Percentiles rank a stretch among this genome's conserved stretches.
Conservation (phyloP, 2,113 vertebrate species). For the Rhizomys pruinosus region DNA sequence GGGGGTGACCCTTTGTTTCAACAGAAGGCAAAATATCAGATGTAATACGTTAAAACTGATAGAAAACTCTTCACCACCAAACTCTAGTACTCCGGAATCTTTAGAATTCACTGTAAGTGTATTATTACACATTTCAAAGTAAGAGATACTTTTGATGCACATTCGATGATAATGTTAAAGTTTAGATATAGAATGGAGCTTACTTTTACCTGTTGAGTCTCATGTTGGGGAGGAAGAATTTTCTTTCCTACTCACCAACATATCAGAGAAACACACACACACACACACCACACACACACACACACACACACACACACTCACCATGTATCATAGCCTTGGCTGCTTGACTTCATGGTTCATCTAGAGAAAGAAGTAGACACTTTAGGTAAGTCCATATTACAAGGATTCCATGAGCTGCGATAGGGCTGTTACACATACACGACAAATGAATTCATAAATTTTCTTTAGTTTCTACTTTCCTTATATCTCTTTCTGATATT, state of each 20-base stretch:
- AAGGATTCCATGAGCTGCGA: not conserved
- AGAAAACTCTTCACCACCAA: not conserved
- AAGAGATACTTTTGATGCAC: not conserved
- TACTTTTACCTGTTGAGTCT: not conserved
- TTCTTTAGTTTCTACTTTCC: not conserved
- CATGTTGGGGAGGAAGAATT: not conserved
- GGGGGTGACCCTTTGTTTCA: not conserved
- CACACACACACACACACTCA: not conserved
- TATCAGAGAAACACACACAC: not conserved
- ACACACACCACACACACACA: not conserved
- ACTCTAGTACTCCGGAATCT: not conserved
- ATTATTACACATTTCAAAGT: not conserved
- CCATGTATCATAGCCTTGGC: not conserved
- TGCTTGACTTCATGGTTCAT: too few species aligned
- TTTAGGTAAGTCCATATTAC: not conserved
- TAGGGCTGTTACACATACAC: not conserved
- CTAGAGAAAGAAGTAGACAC: not conserved
- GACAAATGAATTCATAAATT: not conserved
- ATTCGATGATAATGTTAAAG: not conserved
- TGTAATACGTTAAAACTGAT: not conserved
- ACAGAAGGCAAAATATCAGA: not conserved
- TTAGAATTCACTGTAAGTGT: not conserved
- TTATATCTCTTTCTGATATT: not conserved
- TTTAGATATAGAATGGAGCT: not conserved
- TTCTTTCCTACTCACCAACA: rapidly evolving